A percentile compares a stretch with the other conserved stretches of the same genome.
Conservation (phyloP, 1,140 invertebrate genomes). For the Dreissena rostriformis region DNA sequence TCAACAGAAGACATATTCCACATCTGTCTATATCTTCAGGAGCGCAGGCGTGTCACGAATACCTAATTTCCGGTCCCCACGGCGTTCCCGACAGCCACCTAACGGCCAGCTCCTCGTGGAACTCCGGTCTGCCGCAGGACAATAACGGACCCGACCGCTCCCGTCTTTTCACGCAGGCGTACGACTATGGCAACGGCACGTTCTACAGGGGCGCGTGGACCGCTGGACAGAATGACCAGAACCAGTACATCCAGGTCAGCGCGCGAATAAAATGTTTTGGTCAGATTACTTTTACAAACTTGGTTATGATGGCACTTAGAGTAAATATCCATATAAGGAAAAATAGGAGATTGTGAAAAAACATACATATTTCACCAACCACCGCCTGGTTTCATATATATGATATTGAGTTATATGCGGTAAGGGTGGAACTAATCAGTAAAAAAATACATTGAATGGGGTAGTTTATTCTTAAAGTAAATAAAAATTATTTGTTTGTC, state of each 20-base stretch:
- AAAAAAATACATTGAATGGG: too few relatives aligned
- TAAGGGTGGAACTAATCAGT: too few relatives aligned
- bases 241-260: slow-evolving; percentile 66
- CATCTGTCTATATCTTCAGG: slow-evolving; percentile 21
- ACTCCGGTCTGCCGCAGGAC: slow-evolving; percentile 53
- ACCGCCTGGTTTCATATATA: too few relatives aligned
- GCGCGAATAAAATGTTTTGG: background rate
- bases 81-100: slow-evolving; percentile 60
- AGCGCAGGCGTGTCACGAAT: slow-evolving; percentile 64
- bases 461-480: too few relatives aligned
- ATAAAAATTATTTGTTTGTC: too few relatives aligned
- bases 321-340: too few relatives aligned
- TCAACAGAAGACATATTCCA: too few relatives aligned
- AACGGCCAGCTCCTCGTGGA: slow-evolving; percentile 57
- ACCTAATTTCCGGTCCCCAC: slow-evolving; percentile 60
- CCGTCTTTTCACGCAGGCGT: slow-evolving; percentile 54
- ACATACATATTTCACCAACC: too few relatives aligned
- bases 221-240: slow-evolving; percentile 59
- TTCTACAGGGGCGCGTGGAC: slow-evolving; percentile 64
- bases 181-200: slow-evolving; percentile 59
- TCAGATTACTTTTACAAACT: too few relatives aligned
- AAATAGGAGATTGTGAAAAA: too few relatives aligned
- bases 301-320: too few relatives aligned
- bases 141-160: slow-evolving; percentile 60
- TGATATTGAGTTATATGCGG: too few relatives aligned